These are phyloP conservation scores for Clanis bilineata DNA, from an alignment of 2,888 invertebrate genomes.

Conservation along the genomic window DNA sequence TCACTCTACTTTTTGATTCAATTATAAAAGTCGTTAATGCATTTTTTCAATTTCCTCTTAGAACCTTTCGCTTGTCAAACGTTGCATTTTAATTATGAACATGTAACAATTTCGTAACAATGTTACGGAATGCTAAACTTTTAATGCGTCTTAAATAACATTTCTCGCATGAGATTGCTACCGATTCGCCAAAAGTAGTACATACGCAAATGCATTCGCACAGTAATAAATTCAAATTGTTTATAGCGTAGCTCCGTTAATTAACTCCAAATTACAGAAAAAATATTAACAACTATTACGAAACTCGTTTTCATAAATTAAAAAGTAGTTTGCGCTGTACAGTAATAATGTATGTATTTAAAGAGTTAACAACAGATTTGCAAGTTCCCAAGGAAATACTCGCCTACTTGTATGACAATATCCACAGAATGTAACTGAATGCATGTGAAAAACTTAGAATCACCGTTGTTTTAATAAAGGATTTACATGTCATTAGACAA, in stretches of 20 bases:
- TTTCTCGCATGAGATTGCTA: background rate
- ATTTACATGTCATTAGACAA: background rate
- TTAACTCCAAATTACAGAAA: background rate
- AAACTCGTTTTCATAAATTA: background rate
- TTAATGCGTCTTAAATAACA: background rate
- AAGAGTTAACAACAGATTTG: background rate
- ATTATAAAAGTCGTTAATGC: background rate
- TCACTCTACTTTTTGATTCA: background rate
- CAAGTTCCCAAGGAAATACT: background rate
- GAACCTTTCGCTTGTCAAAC: background rate
- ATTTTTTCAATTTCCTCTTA: background rate
- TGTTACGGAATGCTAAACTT: constrained; percentile 24
- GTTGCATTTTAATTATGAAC: constrained; percentile 13
- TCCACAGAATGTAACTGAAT: background rate
- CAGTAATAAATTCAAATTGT: background rate
- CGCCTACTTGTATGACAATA: background rate
- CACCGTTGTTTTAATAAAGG: background rate
- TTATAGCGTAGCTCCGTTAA: background rate
- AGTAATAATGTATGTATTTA: background rate
- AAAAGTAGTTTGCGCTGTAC: background rate
- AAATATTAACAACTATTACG: background rate
- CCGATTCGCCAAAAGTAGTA: background rate
- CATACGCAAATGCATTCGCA: background rate
- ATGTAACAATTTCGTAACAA: constrained; percentile 21
- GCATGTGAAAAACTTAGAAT: background rate